A percentile compares a stretch with the other conserved stretches of the same genome.
These are phyloP conservation scores for Scolopax bukidnonensis DNA, from an alignment of 2,797 vertebrate species.

Conservation along the genomic window DNA sequence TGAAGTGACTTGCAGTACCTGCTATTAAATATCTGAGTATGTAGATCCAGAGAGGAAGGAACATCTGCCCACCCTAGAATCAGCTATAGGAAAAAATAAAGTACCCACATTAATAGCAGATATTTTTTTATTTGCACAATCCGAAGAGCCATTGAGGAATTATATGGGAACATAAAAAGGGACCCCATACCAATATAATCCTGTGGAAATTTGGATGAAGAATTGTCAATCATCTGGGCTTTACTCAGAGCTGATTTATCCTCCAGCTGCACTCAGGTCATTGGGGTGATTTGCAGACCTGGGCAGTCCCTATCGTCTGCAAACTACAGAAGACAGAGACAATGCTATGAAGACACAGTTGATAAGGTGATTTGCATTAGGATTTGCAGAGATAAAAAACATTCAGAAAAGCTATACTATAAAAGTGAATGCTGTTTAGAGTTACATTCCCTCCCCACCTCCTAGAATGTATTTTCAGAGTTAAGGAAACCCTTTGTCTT, in stretches of 20 bases:
- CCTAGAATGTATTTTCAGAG: neutral
- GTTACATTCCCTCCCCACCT: rapidly evolving
- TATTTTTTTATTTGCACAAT: neutral
- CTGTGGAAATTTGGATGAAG: neutral
- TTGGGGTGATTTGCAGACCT: neutral
- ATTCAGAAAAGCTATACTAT: neutral
- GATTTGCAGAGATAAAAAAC: neutral
- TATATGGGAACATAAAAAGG: neutral
- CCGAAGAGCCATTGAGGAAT: neutral
- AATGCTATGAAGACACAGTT: neutral
- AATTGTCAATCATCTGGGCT: neutral
- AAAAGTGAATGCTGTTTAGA: neutral
- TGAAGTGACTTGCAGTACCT: neutral
- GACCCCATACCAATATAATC: neutral
- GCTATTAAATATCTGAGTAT: neutral
- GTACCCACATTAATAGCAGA: rapidly evolving
- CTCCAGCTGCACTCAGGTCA: neutral
- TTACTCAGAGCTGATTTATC: neutral
- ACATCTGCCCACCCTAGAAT: rapidly evolving
- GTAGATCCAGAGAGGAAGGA: neutral
- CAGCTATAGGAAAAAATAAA: neutral
- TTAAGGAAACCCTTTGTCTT: neutral
- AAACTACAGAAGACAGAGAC: neutral
- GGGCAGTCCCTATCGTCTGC: neutral
- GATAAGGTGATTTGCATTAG: neutral